Evolutionary conservation across 2,797 vertebrate species (phyloP).

Genomic region (Anas capensis): DNA sequence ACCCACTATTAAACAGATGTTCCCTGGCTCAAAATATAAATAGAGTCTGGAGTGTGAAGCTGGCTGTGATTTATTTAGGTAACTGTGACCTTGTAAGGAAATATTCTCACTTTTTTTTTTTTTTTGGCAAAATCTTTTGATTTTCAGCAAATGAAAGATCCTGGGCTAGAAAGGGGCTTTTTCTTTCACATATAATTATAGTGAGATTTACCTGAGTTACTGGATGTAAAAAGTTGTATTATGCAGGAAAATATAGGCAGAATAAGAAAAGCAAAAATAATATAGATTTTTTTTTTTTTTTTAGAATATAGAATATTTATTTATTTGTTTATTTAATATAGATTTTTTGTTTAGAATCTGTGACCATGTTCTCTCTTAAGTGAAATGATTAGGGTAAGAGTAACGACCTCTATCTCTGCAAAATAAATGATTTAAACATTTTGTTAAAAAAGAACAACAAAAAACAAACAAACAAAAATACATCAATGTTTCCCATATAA

Average conservation of each 20-base stretch:
- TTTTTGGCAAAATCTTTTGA: background rate
- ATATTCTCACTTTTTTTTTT: constrained; percentile 52
- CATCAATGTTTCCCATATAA: background rate
- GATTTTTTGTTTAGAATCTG: background rate
- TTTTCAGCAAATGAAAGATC: constrained; percentile 19
- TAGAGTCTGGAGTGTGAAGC: constrained; percentile 51
- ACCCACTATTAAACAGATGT: constrained; percentile 74
- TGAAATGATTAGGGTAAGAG: background rate
- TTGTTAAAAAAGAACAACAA: background rate
- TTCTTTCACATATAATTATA: constrained; percentile 36
- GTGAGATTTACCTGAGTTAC: constrained; percentile 23
- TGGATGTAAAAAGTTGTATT: background rate
- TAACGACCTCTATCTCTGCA: background rate
- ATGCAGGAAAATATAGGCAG: background rate
- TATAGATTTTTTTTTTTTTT: background rate
- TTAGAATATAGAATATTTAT: too few relatives aligned
- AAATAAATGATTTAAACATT: background rate
- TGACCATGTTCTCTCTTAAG: background rate
- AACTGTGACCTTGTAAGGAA: constrained; percentile 63
- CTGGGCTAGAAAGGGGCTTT: background rate
- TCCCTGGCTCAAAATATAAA: constrained; percentile 68
- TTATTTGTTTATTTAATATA: background rate
- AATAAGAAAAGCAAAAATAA: background rate
- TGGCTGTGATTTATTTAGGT: constrained; percentile 74
- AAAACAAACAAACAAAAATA: too few relatives aligned